Percentiles rank a stretch among this genome's conserved stretches.
Evolutionary conservation across 2,113 vertebrate species (phyloP).

Genomic region (Xyrauchen texanus): DNA sequence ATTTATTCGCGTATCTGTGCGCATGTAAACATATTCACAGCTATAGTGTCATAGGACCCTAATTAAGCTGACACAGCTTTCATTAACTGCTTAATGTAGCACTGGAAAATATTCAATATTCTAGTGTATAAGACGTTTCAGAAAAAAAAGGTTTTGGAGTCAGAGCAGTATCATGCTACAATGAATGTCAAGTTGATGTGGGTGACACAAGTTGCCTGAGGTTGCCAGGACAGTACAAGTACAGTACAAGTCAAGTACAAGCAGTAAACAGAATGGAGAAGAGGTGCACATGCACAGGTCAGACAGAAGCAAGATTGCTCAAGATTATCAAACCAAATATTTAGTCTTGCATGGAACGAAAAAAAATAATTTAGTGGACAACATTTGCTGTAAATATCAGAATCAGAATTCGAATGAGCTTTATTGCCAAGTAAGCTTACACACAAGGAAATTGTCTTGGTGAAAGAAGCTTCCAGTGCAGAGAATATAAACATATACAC

Average conservation of each 20-base stretch:
- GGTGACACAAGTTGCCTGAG: background rate
- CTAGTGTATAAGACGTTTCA: background rate
- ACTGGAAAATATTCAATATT: background rate
- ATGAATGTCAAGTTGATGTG: background rate
- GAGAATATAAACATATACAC: no score
- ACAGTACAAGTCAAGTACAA: conserved; percentile 2
- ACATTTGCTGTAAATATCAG: no score
- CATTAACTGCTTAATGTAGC: background rate
- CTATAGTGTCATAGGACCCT: background rate
- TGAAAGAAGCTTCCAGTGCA: no score
- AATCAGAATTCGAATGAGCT: no score
- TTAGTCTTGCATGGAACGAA: background rate
- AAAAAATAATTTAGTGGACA: no score
- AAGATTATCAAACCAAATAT: conserved; percentile 1
- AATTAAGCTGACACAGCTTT: background rate
- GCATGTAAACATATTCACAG: no score
- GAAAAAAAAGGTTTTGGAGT: background rate
- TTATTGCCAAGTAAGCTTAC: no score
- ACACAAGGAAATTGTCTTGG: no score
- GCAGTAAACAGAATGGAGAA: conserved; percentile 26
- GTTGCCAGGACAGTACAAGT: conserved; percentile 1
- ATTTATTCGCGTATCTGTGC: no score
- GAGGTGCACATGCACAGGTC: conserved; percentile 7
- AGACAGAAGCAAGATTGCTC: background rate
- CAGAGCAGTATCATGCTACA: conserved; percentile 39